Base-by-base conservation (phyloP, 2,888 invertebrate genomes). In the Lordiphosa fenestrarum region DNA sequence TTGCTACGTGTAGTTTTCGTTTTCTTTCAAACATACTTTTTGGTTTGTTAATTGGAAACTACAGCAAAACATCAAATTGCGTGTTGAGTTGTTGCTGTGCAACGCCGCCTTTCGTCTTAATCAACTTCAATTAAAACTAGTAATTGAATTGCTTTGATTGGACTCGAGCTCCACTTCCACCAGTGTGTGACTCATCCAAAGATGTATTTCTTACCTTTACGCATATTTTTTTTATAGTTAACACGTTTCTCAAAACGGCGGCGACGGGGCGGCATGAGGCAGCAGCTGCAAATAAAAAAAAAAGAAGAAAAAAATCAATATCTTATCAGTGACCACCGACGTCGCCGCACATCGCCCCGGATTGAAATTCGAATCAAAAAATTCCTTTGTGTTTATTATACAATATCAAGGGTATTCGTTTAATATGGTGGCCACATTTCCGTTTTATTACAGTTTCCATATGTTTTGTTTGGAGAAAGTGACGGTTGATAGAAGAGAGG, bases 1-100 rank as follows among this genome's bases (percentile, higher is more conserved):
- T 74, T 69, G 81, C 81, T 76, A 85, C 84, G 81, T 81, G 82
- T 81, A 84, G 82, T 77, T 84, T 80, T 80, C 54, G 55, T 64
- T 62, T 76, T 63, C 56, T 57, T 70, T 52, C 37, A 23, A 19
- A 13, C 47, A 60, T 38, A 60, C 38, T 47, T 44, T 69, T 61
- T 37, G 49, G 25, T 25, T 25, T 25, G 25, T 25, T 25, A 25
- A 30, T 30, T 30, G 30, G 10, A 30, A 30, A 47, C 38, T 54
- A 33, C 33, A 36, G 42, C 23, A 19, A 37, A 15, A 42, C 23
- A 35, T 6, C 19, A 33, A 33, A 52, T 10, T 30, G 30, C 30
- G 30, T 30, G 30, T 9, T 30, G 30, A 30, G 30, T 9, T 10
- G 30, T 23, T 23, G 23, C 23, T 23, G 23, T 23, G 23, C 23